A percentile compares a stretch with the other conserved stretches of the same genome.
phyloP scores from a whole-genome alignment of 2,797 vertebrate genomes.

The Karalla daura region DNA sequence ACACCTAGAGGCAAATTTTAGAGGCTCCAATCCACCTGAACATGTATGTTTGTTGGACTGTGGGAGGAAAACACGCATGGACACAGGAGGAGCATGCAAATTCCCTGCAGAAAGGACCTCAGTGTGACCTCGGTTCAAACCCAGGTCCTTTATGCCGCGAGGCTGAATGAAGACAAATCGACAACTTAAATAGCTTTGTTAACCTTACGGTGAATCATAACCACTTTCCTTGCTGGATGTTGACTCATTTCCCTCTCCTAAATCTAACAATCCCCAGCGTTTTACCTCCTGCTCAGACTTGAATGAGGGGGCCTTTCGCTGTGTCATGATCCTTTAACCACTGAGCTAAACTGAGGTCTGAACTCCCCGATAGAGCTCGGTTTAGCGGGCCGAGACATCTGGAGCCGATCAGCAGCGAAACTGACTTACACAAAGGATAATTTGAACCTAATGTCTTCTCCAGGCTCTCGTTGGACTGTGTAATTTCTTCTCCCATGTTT shows the following conservation, averaged over 20 bases:
- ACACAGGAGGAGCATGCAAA: too few relatives aligned
- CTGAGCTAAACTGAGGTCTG: not conserved
- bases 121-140: too few relatives aligned
- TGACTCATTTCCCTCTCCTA: not conserved
- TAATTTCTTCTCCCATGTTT: conserved; percentile 18
- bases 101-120: too few relatives aligned
- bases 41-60: too few relatives aligned
- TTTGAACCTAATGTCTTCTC: conserved; percentile 20
- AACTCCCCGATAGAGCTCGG: conserved; percentile 3
- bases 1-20: too few relatives aligned
- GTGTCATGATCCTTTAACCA: not conserved
- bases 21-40: too few relatives aligned
- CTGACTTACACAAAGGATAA: conserved; percentile 18
- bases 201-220: not conserved
- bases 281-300: conserved; percentile 1
- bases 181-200: not conserved
- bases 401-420: conserved; percentile 9
- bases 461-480: conserved; percentile 28
- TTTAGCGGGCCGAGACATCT: conserved; percentile 20
- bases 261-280: too few relatives aligned
- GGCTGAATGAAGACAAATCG: too few relatives aligned
- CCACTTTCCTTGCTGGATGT: not conserved
- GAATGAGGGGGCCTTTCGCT: not conserved
- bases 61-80: too few relatives aligned
- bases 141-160: too few relatives aligned